These are phyloP conservation scores for Harpalus rufipes DNA, from an alignment of 2,888 invertebrate genomes.

Conservation along the genomic window DNA sequence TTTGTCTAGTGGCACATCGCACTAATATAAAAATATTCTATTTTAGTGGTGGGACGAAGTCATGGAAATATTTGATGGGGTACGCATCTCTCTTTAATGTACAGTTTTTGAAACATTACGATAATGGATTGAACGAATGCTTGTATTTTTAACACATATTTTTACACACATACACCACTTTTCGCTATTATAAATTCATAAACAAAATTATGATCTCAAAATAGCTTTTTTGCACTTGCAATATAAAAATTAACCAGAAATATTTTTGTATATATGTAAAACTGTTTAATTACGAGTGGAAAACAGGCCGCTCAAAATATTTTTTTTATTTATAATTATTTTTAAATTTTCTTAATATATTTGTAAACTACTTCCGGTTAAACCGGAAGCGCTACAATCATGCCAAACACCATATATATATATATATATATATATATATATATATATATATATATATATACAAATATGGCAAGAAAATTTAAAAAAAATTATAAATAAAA, in stretches of 20 bases:
- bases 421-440: too few relatives aligned
- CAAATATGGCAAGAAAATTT: too few relatives aligned
- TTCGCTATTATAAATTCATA: not conserved
- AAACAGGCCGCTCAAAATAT: too few relatives aligned
- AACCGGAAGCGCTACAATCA: too few relatives aligned
- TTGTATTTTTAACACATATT: slow-evolving; percentile 2
- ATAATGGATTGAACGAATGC: slow-evolving; percentile 25
- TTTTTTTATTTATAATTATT: too few relatives aligned
- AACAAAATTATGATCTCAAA: not conserved
- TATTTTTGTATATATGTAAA: too few relatives aligned
- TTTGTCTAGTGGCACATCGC: slow-evolving; percentile 64
- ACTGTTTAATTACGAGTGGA: too few relatives aligned
- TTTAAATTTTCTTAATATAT: too few relatives aligned
- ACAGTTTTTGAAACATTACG: slow-evolving; percentile 11
- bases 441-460: too few relatives aligned
- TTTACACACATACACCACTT: not conserved
- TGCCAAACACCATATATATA: too few relatives aligned
- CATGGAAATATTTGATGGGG: slow-evolving; percentile 97
- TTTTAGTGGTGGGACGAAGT: slow-evolving; percentile 98
- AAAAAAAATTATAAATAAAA: too few relatives aligned
- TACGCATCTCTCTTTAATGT: slow-evolving; percentile 77
- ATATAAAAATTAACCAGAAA: not conserved
- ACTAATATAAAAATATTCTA: slow-evolving; percentile 79
- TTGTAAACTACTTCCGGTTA: too few relatives aligned
- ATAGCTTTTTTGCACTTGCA: not conserved